Base-by-base conservation (phyloP, 2,113 vertebrate genomes). In the Trochalopteron elliotii region DNA sequence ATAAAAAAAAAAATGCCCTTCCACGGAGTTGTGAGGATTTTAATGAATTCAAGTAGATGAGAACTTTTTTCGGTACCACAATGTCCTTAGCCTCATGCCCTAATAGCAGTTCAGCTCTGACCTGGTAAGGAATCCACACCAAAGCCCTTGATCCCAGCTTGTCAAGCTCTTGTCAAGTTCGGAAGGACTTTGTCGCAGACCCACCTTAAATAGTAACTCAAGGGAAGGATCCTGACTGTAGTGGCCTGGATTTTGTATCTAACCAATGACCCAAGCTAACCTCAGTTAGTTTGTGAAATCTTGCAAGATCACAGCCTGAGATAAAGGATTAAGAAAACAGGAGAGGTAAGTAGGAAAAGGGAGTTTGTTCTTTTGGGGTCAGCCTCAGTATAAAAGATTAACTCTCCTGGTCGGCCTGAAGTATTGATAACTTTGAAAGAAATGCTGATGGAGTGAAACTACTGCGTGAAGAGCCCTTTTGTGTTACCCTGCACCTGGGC, bases 241-340 rank as follows among this genome's bases (percentile, higher is more conserved):
- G 33, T 61, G 71, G 42, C 55, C 81, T 83, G 47, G 53, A 67
- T 83, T 52, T 88, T 1, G 0, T 25, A 74, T 81, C 75, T 60
- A 83, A 71, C 64, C 85, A 45, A 10, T 93, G 94, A 93, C 71
- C 92, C 82, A 81, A n/a, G 24, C 27, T 93, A 68, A 94, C 90
- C 91, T 80, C 55, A 69, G 45, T 76, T 85, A 91, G 10, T 52
- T 83, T 71, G 40, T 87, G 83, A 83, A 92, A 64, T 83, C 88
- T 81, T 81, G n/a, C 22, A 81, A 71, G 68, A 92, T 81, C 68
- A 78, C 25, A 83, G n/a, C 40, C 56, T 0, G 4, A 60, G 47
- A 74, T 63, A 60, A 71, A 76, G 42, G 39, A 94, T 83, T 90
- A 59, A 92, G 77, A 65, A 75, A 85, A 45, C 15, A 33, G 28